Conservation (phyloP, 2,113 vertebrate genomes). For the Mustela nigripes region DNA sequence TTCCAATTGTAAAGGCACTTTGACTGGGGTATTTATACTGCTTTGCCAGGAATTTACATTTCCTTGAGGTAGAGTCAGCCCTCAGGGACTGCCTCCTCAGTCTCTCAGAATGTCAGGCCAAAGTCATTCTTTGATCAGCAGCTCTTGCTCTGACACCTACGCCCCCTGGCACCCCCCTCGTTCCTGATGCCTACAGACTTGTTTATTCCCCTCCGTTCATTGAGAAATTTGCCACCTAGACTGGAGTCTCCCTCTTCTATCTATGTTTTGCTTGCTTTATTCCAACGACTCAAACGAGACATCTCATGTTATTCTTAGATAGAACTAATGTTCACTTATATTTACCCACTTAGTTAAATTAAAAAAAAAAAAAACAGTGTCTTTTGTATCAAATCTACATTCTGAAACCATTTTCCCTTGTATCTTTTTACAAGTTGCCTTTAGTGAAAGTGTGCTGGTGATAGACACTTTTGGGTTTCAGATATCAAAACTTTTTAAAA, state of each 20-base stretch:
- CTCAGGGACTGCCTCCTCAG: background rate
- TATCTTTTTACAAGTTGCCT: background rate
- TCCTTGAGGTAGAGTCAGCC: background rate
- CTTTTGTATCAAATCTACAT: background rate
- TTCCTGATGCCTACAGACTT: background rate
- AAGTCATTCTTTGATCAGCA: background rate
- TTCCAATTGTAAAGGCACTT: background rate
- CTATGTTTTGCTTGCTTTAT: background rate
- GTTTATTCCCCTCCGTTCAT: background rate
- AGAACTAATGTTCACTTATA: background rate
- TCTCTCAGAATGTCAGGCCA: background rate
- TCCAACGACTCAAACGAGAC: background rate
- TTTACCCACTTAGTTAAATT: background rate
- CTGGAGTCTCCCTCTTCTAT: background rate
- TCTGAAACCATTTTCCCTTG: background rate
- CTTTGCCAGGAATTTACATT: background rate
- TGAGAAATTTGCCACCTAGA: background rate
- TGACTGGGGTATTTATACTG: background rate
- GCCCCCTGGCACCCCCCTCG: background rate
- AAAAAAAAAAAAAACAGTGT: background rate
- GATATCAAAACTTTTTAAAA: background rate
- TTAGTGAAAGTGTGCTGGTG: background rate
- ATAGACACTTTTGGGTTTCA: background rate
- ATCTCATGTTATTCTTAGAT: background rate
- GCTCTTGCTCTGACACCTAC: accelerated